Percentiles rank a stretch among this genome's conserved stretches.
Conservation (phyloP, 2,797 vertebrate genomes). For the Coregonus sp. region DNA sequence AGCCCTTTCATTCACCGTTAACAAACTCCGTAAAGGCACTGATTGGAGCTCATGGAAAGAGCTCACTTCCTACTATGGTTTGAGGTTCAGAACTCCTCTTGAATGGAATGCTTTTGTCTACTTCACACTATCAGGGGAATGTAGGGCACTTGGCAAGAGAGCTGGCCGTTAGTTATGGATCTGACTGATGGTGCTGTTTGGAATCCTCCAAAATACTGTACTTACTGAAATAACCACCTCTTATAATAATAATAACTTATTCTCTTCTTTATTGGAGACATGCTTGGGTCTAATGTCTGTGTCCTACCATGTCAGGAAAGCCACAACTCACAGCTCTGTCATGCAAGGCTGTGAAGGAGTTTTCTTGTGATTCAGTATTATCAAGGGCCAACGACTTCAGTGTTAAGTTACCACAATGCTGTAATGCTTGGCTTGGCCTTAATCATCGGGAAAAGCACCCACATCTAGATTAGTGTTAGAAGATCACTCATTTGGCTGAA, state of each 20-base stretch:
- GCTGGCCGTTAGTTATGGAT: slow-evolving; percentile 11
- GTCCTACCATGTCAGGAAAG: slow-evolving; percentile 48
- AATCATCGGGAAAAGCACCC: not conserved
- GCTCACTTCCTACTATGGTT: slow-evolving; percentile 49
- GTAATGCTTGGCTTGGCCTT: not conserved
- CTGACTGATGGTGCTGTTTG: slow-evolving; percentile 24
- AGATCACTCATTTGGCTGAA: not conserved
- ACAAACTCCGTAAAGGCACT: slow-evolving; percentile 20
- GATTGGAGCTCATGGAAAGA: slow-evolving; percentile 27
- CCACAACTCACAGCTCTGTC: slow-evolving; percentile 19
- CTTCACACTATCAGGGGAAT: slow-evolving; percentile 49
- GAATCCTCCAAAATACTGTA: slow-evolving; percentile 23
- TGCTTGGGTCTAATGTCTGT: too few species aligned
- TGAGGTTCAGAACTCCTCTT: slow-evolving; percentile 26
- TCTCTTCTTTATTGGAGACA: too few species aligned
- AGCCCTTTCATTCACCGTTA: slow-evolving; percentile 34
- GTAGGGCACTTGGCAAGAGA: slow-evolving; percentile 40
- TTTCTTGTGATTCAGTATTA: slow-evolving; percentile 26
- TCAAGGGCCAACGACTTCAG: slow-evolving; percentile 3
- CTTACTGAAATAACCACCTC: not conserved
- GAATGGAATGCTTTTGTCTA: slow-evolving; percentile 56
- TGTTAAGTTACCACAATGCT: not conserved
- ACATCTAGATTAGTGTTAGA: too few species aligned
- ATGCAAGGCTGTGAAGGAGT: slow-evolving; percentile 21
- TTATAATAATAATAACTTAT: too few species aligned